A percentile compares a stretch with the other conserved stretches of the same genome.
Evolutionary conservation across 2,113 vertebrate genomes (phyloP).

Genomic region (Tor tambroides): DNA sequence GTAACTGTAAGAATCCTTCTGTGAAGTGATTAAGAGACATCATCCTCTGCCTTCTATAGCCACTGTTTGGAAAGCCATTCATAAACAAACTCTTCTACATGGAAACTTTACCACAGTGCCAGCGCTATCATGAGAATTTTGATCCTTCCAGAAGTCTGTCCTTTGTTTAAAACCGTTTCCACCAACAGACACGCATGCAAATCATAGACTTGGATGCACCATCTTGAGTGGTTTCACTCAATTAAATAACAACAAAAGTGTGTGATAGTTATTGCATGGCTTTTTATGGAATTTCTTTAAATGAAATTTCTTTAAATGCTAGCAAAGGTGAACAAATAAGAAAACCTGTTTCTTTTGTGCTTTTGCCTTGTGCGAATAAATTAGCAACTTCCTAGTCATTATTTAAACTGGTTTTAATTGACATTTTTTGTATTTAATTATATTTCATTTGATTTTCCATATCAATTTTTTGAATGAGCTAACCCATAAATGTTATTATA

Average conservation of each 20-base stretch:
- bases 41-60: not conserved
- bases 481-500: not conserved
- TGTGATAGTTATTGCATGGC: not conserved
- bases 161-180: not conserved
- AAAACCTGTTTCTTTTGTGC: not conserved
- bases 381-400: not conserved
- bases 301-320: not conserved
- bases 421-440: not conserved
- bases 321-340: not conserved
- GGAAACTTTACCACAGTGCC: not conserved
- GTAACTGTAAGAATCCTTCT: not conserved
- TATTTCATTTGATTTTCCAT: constrained; percentile 6
- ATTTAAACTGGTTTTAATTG: not conserved
- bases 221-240: not conserved
- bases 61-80: not conserved
- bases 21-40: not conserved
- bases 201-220: not conserved
- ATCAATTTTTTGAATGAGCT: not conserved
- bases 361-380: not conserved
- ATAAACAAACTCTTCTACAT: not conserved
- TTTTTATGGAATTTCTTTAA: not conserved
- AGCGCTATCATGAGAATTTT: not conserved
- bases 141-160: not conserved
- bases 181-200: not conserved
- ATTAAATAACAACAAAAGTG: not conserved